phyloP scores from a whole-genome alignment of 2,888 invertebrate species.

The Nomada flava region DNA sequence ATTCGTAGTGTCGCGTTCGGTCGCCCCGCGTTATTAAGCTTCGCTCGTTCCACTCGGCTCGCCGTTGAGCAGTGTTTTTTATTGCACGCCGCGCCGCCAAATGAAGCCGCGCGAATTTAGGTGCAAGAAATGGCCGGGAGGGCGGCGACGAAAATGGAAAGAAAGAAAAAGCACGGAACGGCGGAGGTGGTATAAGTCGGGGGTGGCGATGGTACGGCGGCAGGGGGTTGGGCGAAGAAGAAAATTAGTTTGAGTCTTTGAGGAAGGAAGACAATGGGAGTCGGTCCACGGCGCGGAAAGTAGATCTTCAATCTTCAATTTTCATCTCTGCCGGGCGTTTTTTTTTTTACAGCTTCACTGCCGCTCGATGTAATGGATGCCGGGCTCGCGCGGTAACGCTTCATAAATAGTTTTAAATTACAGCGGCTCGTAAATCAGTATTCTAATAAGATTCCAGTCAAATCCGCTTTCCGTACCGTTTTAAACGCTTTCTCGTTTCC shows the following conservation, averaged over 20 bases:
- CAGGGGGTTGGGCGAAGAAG: constrained; percentile 5
- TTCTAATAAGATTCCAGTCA: constrained; percentile 40
- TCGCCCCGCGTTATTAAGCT: constrained; percentile 36
- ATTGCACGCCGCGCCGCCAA: constrained; percentile 16
- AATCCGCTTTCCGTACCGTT: constrained; percentile 33
- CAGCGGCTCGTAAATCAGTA: constrained; percentile 45
- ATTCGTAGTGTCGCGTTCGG: constrained; percentile 20
- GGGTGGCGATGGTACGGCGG: background rate
- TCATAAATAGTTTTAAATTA: constrained; percentile 56
- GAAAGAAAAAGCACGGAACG: background rate
- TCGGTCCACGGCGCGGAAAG: constrained; percentile 26
- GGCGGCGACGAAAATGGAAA: background rate
- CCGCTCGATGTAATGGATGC: constrained; percentile 27
- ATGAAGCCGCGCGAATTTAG: constrained; percentile 48
- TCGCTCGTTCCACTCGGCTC: constrained; percentile 19
- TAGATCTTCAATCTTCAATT: constrained; percentile 54
- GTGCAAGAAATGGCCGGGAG: constrained; percentile 12
- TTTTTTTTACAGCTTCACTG: background rate
- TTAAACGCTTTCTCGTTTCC: constrained; percentile 10
- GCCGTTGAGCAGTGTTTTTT: constrained; percentile 29
- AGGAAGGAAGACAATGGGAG: constrained; percentile 51
- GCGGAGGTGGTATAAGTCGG: background rate
- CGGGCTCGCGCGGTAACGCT: constrained; percentile 31
- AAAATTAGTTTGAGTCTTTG: constrained; percentile 55
- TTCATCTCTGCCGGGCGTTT: constrained; percentile 1